Evolutionary conservation across 2,113 vertebrate genomes (phyloP), one percentile per base, ranked within the genome.

Genomic region (Psittacus erithacus): DNA sequence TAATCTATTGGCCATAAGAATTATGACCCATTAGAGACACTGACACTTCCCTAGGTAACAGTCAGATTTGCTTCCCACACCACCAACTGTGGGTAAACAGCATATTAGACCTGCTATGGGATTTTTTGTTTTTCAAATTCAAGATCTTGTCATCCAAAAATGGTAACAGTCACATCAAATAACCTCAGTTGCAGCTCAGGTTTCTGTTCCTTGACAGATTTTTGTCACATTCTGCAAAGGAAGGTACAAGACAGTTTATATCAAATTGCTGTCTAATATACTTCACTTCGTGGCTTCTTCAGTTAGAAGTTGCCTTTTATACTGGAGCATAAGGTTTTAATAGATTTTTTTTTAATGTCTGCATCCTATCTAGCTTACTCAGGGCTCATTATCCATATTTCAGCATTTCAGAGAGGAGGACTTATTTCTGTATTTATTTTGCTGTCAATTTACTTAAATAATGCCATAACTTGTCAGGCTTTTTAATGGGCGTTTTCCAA

Each of bases 371-470:
- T 88, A 29, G 55, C 39, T 87, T 79, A 41, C 0, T 1, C 86
- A 73, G 62, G 12, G 17, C 47, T 94, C 62, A 60, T 84, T 89
- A 75, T 63, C 70, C 7, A 5, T 65, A 65, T 85, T 52, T 49
- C 64, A 84, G 29, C 23, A 43, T 88, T 92, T 94, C 50, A 63
- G 55, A 76, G 41, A 67, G 57, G 23, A 69, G 10, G 18, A 74
- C 8, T 88, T 82, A n/a, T 27, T 87, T 75, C 52, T 75, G 9
- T 76, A 28, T 90, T 91, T 93, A 47, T 82, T 93, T 96, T 76
- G 11, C 29, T 64, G 67, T 74, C 46, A 77, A 27, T 82, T 85
- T 80, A 69, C 44, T 88, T 85, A 85, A 83, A 43, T 73, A 82
- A 76, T 65, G 67, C 22, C 49, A 65, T 68, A 80, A 59, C 16